Evolutionary conservation across 2,888 invertebrate genomes (phyloP).

Genomic region (Hymenopus coronatus): DNA sequence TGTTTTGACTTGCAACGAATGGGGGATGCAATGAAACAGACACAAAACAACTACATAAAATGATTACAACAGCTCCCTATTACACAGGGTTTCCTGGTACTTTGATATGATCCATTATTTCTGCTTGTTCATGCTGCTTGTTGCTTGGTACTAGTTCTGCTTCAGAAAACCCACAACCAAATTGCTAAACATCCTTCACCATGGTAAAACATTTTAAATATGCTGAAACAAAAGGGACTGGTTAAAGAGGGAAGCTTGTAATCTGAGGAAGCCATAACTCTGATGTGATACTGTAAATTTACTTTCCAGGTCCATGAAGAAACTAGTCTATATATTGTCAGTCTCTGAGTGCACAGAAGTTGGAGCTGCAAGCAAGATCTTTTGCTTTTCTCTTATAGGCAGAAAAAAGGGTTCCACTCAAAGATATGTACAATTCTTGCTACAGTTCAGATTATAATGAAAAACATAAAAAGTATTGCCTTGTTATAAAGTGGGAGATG

Average conservation of each 20-base stretch:
- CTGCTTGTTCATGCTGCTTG: background rate
- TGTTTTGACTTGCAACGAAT: background rate
- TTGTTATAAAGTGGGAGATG: background rate
- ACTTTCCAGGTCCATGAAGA: background rate
- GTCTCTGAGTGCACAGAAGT: constrained; percentile 3
- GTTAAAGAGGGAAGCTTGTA: background rate
- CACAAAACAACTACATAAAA: background rate
- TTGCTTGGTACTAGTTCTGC: background rate
- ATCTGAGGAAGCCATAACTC: background rate
- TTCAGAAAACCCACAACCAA: constrained; percentile 21
- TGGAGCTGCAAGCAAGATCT: background rate
- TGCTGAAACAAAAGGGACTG: background rate
- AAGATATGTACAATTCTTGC: background rate
- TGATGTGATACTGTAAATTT: background rate
- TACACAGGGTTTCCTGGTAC: background rate
- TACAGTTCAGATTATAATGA: background rate
- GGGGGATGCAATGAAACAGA: constrained; percentile 4
- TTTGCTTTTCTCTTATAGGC: background rate
- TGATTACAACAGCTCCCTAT: background rate
- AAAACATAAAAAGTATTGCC: background rate
- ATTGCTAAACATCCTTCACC: constrained; percentile 18
- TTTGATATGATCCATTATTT: background rate
- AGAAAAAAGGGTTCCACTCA: background rate
- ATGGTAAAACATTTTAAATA: constrained; percentile 10
- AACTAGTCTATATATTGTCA: constrained; percentile 17